Conservation (phyloP, 2,888 invertebrate genomes). For the Acanthosepion lycidas region DNA sequence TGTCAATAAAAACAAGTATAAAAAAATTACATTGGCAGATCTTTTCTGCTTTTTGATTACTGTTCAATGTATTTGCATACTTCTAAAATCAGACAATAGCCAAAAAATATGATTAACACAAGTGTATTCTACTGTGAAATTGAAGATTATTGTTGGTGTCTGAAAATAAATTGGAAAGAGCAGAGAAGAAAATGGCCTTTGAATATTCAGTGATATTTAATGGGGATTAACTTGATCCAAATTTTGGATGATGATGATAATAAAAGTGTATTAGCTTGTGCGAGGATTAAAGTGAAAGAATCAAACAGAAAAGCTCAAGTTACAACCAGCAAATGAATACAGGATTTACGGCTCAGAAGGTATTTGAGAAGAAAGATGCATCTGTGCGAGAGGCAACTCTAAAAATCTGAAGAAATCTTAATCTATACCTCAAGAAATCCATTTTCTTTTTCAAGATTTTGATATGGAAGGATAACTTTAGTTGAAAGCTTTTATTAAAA, state of each 20-base stretch:
- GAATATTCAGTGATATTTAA: background rate
- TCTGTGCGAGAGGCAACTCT: no score
- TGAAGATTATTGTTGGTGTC: constrained; percentile 9
- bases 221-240: constrained; percentile 8
- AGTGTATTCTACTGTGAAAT: constrained; percentile 33
- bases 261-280: background rate
- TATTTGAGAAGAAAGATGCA: background rate
- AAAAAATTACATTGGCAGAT: background rate
- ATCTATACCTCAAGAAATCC: background rate
- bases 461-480: background rate
- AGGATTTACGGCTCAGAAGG: background rate
- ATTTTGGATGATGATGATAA: background rate
- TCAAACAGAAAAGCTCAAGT: background rate
- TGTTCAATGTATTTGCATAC: background rate
- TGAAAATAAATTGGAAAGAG: background rate
- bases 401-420: background rate
- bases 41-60: background rate
- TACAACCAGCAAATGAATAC: background rate
- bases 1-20: background rate
- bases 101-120: background rate
- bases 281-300: background rate
- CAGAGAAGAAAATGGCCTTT: background rate
- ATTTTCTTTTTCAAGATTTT: background rate
- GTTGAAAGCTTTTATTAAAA: background rate
- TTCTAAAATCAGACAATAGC: background rate